Percentiles rank a stretch among this genome's conserved stretches.
Conservation (phyloP, 2,797 vertebrate species). For the Notamacropus eugenii region DNA sequence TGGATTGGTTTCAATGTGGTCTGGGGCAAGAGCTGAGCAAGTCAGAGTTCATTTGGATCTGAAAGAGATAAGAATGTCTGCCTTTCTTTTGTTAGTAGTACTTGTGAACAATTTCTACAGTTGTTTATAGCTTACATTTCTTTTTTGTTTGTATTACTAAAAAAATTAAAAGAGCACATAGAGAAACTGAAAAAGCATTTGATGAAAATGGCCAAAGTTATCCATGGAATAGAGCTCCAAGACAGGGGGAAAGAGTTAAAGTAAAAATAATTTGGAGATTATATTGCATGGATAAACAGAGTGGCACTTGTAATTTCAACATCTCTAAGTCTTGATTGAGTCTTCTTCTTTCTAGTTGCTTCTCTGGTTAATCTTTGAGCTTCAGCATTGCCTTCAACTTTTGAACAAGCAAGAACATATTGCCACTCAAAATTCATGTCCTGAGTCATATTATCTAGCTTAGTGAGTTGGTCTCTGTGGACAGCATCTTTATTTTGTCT, state of each 20-base stretch:
- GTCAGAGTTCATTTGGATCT: neutral
- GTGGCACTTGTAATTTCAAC: neutral
- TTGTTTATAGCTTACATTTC: neutral
- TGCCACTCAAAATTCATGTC: neutral
- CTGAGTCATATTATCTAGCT: neutral
- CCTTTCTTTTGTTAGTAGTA: neutral
- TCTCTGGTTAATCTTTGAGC: neutral
- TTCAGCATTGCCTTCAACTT: neutral
- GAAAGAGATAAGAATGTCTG: neutral
- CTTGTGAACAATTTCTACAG: neutral
- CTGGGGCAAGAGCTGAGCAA: neutral
- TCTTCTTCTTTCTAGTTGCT: neutral
- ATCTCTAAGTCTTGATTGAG: neutral
- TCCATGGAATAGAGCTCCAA: neutral
- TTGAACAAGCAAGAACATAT: neutral
- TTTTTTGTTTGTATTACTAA: neutral
- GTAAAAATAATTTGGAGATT: neutral
- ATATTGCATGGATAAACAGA: neutral
- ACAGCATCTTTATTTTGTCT: neutral
- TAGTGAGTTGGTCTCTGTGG: neutral
- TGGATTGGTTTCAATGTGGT: neutral
- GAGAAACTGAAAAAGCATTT: neutral
- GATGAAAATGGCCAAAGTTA: neutral
- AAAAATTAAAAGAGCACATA: neutral
- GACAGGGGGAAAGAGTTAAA: neutral